phyloP scores from a whole-genome alignment of 37 sponge, comb jelly and placozoan genomes.

The Hexactinellida sp. region DNA sequence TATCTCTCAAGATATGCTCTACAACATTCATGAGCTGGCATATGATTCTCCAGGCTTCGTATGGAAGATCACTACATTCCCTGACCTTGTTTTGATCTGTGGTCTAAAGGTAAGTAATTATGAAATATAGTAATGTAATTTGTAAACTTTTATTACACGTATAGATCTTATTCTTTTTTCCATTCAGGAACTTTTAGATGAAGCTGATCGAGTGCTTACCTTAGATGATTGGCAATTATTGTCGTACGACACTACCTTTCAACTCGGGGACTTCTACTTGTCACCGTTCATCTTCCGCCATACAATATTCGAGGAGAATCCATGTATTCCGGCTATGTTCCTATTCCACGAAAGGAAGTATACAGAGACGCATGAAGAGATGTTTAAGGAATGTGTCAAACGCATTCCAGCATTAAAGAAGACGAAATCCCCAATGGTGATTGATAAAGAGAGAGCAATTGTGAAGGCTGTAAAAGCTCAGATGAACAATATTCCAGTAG shows the following conservation, averaged over 20 bases:
- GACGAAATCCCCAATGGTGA: not conserved
- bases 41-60: conserved; percentile 30
- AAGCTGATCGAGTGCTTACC: conserved; percentile 15
- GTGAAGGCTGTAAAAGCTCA: not conserved
- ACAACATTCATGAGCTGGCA: conserved; percentile 39
- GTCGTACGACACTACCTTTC: not conserved
- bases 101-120: not conserved
- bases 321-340: not conserved
- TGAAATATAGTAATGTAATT: too few species aligned
- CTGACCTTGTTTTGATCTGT: conserved; percentile 26
- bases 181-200: not conserved
- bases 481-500: not conserved
- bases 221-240: not conserved
- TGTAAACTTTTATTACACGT: too few species aligned
- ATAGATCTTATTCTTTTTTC: too few species aligned
- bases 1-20: conserved; percentile 30
- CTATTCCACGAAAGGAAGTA: not conserved
- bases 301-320: not conserved
- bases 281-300: not conserved
- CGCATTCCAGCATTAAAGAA: not conserved
- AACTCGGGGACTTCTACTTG: not conserved
- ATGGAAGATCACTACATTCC: conserved; percentile 21
- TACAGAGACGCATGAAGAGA: not conserved
- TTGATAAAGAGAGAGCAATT: conserved; percentile 5
- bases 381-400: not conserved